These are phyloP conservation scores for Chitala chitala DNA, from an alignment of 2,113 vertebrate species.

Conservation along the genomic window DNA sequence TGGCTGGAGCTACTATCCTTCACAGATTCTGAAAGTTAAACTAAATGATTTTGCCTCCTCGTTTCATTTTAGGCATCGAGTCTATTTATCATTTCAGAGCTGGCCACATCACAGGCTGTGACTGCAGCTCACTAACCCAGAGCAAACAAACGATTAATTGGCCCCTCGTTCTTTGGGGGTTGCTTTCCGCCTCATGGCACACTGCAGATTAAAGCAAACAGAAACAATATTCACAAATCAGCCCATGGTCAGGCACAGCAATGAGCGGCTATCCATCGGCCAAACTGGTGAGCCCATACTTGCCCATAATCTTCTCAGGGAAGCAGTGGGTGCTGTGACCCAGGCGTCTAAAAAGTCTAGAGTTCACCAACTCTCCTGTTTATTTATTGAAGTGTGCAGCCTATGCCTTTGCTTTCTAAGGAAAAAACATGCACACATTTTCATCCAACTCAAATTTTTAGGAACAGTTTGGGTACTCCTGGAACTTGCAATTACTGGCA, in stretches of 20 bases:
- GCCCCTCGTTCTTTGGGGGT: too few relatives aligned
- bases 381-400: too few relatives aligned
- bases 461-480: too few relatives aligned
- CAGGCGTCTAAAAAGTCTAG: background rate
- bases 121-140: conserved; percentile 55
- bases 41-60: too few relatives aligned
- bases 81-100: too few relatives aligned
- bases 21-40: too few relatives aligned
- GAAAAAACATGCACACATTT: too few relatives aligned
- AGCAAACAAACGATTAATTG: conserved; percentile 64
- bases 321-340: background rate
- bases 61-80: too few relatives aligned
- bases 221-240: conserved; percentile 58
- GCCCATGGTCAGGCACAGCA: conserved; percentile 32
- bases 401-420: background rate
- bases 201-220: conserved; percentile 60
- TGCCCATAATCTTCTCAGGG: background rate
- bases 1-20: too few relatives aligned
- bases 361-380: background rate
- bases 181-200: conserved; percentile 60
- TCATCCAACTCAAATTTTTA: too few relatives aligned
- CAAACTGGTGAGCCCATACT: conserved; percentile 14
- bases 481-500: background rate
- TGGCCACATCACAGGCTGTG: conserved; percentile 36
- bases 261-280: background rate